Percentiles rank a stretch among this genome's conserved stretches.
Conservation (phyloP, 2,888 invertebrate genomes). For the Villa cingulata region DNA sequence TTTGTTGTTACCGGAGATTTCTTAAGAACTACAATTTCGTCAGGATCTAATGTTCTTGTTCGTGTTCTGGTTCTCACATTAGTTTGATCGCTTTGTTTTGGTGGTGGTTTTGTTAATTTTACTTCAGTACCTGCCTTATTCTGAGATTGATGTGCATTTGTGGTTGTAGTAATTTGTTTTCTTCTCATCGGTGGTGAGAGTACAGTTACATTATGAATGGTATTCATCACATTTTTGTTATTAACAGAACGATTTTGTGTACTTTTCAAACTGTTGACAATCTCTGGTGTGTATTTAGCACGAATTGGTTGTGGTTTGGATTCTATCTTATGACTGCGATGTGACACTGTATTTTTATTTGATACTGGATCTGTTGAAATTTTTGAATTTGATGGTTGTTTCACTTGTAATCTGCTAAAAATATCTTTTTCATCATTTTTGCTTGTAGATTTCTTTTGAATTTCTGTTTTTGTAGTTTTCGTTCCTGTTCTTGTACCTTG, state of each 20-base stretch:
- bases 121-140: conserved; percentile 2
- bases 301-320: background rate
- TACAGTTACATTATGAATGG: conserved; percentile 34
- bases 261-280: background rate
- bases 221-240: conserved; percentile 30
- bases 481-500: background rate
- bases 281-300: conserved; percentile 3
- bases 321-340: background rate
- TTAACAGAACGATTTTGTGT: conserved; percentile 1
- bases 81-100: background rate
- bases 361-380: no score
- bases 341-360: no score
- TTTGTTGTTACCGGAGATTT: conserved; percentile 12
- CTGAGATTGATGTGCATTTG: conserved; percentile 8
- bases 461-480: background rate
- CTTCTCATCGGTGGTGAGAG: conserved; percentile 30
- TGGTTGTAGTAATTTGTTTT: conserved; percentile 10
- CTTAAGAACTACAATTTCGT: conserved; percentile 27
- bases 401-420: no score
- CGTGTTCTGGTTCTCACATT: conserved; percentile 8
- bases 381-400: no score
- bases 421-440: background rate
- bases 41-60: conserved; percentile 26
- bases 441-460: background rate
- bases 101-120: background rate